These are phyloP conservation scores for Etheostoma nigrum DNA, from an alignment of 2,797 vertebrate species.

Conservation along the genomic window DNA sequence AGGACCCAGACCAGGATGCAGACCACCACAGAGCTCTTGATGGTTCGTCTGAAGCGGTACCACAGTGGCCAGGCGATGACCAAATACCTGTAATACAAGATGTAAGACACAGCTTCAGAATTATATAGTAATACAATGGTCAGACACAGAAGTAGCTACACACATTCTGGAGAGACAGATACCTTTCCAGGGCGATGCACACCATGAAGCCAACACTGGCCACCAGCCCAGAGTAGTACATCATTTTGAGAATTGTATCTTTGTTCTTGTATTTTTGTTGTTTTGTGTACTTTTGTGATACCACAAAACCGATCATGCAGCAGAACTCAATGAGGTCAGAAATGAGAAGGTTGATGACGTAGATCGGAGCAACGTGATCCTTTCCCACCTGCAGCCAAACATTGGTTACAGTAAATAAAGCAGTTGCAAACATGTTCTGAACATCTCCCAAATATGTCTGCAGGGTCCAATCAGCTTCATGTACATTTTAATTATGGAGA, in stretches of 20 bases:
- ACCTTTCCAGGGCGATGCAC: conserved; percentile 31
- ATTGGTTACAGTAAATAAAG: no score
- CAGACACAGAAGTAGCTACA: not conserved
- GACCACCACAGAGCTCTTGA: not conserved
- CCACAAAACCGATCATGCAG: not conserved
- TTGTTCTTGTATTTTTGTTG: no score
- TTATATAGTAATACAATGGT: not conserved
- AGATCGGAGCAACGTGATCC: no score
- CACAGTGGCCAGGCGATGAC: conserved; percentile 18
- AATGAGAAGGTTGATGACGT: not conserved
- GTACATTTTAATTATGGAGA: not conserved
- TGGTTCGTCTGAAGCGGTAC: not conserved
- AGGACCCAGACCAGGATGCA: conserved; percentile 11
- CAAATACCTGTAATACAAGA: conserved; percentile 37
- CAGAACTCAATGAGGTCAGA: conserved; percentile 36
- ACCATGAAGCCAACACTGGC: conserved; percentile 26
- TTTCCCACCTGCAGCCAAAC: no score
- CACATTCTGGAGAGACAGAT: not conserved
- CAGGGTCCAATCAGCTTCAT: not conserved
- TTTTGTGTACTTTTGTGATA: no score
- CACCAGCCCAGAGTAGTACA: not conserved
- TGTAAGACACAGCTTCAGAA: not conserved
- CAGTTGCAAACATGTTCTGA: not conserved
- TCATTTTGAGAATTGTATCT: no score
- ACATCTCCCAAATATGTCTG: not conserved